Base-by-base conservation (phyloP, 2,797 vertebrate genomes). In the Intellagama lesueurii region DNA sequence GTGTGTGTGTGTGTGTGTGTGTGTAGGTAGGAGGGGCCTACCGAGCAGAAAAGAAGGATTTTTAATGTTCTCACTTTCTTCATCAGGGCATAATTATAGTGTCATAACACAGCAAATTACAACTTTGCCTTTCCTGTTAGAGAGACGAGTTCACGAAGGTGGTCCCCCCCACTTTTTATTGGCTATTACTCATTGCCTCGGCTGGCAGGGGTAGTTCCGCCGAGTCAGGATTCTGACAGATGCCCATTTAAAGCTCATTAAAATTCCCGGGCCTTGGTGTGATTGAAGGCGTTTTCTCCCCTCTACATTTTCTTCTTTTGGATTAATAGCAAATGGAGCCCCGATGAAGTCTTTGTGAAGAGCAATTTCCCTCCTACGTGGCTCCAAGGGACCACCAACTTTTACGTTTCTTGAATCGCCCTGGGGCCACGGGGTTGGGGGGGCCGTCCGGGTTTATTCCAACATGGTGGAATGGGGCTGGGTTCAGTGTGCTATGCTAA, bases 171-270 rank as follows among this genome's bases (percentile, higher is more conserved):
- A 12, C 7, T 88, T 95, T 96, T 95, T 95, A 94, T 96, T 95
- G 95, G 94, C 94, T 92, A 95, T 95, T 94, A 95, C 90, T 96
- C 94, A 96, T 95, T 87, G 88, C 93, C 94, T 93, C 0, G 89
- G 88, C 95, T 96, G 96, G 94, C 93, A 95, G 92, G 92, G 94
- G 87, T 94, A 95, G 94, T 94, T 94, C 89, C 68, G 92, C 44
- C 1, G 93, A 95, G 93, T 96, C 95, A 92, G 94, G 88, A 94
- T 92, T 94, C 92, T 96, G 96, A 96, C 96, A 96, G 96, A 96
- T 96, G 95, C 95, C 96, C 96, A 96, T 96, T 97, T 97, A 95
- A 95, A 97, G 93, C 95, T 96, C 96, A 96, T 97, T 96, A 96
- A 96, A 96, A 96, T 96, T 95, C 94, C 92, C 93, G 92, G 91